Percentiles rank a stretch among this genome's conserved stretches.
These are phyloP conservation scores for Sussaba pulchella DNA, from an alignment of 2,888 invertebrate species.

Conservation along the genomic window DNA sequence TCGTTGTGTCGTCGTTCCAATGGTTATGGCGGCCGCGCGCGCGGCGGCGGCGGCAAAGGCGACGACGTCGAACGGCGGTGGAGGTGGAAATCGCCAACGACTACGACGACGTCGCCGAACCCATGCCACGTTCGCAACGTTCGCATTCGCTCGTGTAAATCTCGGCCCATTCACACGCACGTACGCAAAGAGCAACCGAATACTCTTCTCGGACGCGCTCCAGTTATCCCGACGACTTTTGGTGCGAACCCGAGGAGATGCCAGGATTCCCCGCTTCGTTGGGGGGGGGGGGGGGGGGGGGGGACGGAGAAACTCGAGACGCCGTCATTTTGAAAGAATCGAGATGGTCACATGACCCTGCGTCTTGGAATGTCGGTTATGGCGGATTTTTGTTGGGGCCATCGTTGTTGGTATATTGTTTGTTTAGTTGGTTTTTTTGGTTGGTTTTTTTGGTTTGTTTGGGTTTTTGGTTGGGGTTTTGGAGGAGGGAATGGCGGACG, in stretches of 20 bases:
- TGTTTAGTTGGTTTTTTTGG: neutral
- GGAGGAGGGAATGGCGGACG: neutral
- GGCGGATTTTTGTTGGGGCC: too few relatives aligned
- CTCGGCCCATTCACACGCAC: slow-evolving; percentile 52
- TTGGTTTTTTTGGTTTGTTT: neutral
- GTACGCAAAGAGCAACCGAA: slow-evolving; percentile 13
- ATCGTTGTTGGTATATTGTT: too few relatives aligned
- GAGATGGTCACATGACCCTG: neutral
- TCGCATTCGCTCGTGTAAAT: slow-evolving; percentile 65
- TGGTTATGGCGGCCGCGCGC: neutral
- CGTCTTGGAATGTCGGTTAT: too few relatives aligned
- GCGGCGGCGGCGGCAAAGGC: neutral
- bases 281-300: too few relatives aligned
- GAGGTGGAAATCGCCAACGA: slow-evolving; percentile 9
- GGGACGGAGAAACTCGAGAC: slow-evolving; percentile 22
- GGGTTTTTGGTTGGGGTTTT: neutral
- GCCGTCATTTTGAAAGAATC: slow-evolving; percentile 2
- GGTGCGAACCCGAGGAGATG: neutral
- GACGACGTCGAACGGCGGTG: neutral
- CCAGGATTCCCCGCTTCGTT: too few relatives aligned
- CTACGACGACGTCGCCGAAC: slow-evolving; percentile 34
- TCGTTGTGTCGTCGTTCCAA: neutral
- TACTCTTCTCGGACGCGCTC: slow-evolving; percentile 5
- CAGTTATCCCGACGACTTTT: neutral
- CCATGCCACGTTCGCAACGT: slow-evolving; percentile 58